phyloP scores from a whole-genome alignment of 2,113 vertebrate genomes.

The Bothrops jararaca region DNA sequence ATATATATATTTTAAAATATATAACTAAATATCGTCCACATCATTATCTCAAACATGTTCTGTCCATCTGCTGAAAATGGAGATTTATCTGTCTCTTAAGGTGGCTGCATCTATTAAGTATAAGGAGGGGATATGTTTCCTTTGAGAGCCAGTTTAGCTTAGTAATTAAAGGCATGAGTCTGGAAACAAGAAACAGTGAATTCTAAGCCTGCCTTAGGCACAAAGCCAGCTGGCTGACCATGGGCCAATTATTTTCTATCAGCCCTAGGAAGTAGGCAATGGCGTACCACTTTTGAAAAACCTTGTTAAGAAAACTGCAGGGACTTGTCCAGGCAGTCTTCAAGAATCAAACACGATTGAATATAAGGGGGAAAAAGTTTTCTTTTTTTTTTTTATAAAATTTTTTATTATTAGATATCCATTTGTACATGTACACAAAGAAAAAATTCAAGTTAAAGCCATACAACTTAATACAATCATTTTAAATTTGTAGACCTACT shows the following conservation, averaged over 20 bases:
- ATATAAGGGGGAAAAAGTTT: neutral
- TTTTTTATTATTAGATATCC: no score
- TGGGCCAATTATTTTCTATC: neutral
- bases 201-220: neutral
- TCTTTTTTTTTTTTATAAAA: no score
- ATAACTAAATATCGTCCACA: neutral
- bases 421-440: no score
- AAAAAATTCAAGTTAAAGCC: no score
- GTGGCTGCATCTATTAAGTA: neutral
- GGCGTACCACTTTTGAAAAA: neutral
- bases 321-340: neutral
- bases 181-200: neutral
- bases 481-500: no score
- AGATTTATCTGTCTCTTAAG: neutral
- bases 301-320: neutral
- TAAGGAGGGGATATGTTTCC: neutral
- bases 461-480: no score
- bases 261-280: neutral
- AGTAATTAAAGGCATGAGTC: neutral
- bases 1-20: neutral
- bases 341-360: neutral
- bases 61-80: neutral
- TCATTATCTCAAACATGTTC: neutral
- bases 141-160: neutral
- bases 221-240: neutral